Evolutionary conservation across 2,888 invertebrate species (phyloP).

Genomic region (Phyllotreta cruciferae): DNA sequence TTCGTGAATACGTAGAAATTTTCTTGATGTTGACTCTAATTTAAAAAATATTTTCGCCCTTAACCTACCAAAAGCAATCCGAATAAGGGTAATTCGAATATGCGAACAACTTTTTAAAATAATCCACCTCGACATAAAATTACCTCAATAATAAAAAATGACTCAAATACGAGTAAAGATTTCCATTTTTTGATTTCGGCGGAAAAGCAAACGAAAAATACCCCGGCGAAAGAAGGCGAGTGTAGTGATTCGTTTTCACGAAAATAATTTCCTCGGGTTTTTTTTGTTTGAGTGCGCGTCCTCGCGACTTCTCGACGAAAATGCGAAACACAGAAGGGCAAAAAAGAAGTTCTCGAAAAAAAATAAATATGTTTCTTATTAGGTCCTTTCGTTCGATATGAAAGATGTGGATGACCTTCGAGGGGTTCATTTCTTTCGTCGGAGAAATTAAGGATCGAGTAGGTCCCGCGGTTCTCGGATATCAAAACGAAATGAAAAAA

Average conservation of each 20-base stretch:
- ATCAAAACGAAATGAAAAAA: slow-evolving; percentile 16
- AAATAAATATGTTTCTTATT: slow-evolving; percentile 29
- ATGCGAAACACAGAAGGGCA: slow-evolving; percentile 11
- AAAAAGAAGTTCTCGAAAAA: slow-evolving; percentile 15
- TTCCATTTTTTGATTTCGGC: slow-evolving; percentile 12
- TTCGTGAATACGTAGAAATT: too few relatives aligned
- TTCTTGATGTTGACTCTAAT: too few relatives aligned
- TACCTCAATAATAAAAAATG: too few relatives aligned
- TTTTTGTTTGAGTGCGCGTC: slow-evolving; percentile 16
- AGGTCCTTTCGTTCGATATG: slow-evolving; percentile 19
- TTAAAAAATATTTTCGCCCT: too few relatives aligned
- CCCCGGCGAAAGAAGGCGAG: slow-evolving; percentile 12
- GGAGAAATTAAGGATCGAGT: slow-evolving; percentile 11
- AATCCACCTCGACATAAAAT: too few relatives aligned
- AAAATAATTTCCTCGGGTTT: slow-evolving; percentile 15
- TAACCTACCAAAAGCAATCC: too few relatives aligned
- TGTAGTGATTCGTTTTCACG: slow-evolving; percentile 30
- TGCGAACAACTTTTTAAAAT: too few relatives aligned
- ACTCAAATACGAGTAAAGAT: slow-evolving; percentile 18
- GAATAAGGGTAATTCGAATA: too few relatives aligned
- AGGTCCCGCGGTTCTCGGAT: slow-evolving; percentile 2
- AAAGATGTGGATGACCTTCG: slow-evolving; percentile 18
- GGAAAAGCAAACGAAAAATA: slow-evolving; percentile 26
- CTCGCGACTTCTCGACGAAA: slow-evolving; percentile 25
- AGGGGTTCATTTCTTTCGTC: slow-evolving; percentile 21